phyloP scores from a whole-genome alignment of 2,888 invertebrate genomes.

The Tiliacea aurago region DNA sequence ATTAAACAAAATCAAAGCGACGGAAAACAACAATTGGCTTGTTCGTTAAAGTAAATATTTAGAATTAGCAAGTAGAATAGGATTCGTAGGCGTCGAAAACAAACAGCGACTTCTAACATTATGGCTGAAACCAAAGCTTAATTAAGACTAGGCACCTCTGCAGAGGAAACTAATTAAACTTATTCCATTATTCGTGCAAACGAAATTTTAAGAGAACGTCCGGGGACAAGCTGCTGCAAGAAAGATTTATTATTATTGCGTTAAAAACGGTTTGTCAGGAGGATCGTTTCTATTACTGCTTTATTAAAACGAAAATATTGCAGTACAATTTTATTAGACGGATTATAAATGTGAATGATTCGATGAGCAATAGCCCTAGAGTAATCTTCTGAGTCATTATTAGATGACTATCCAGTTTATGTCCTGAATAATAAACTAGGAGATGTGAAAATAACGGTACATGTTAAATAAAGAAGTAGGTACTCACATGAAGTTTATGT shows the following conservation, averaged over 20 bases:
- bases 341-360: constrained; percentile 5
- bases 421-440: too few species aligned
- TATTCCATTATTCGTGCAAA: constrained; percentile 86
- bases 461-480: neutral
- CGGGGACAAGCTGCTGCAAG: constrained; percentile 75
- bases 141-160: constrained; percentile 85
- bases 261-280: constrained; percentile 67
- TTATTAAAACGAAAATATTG: constrained; percentile 44
- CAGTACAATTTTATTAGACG: constrained; percentile 3
- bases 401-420: neutral
- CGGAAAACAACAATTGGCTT: constrained; percentile 24
- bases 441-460: neutral
- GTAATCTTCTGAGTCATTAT: neutral
- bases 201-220: constrained; percentile 82
- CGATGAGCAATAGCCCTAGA: neutral
- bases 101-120: constrained; percentile 76
- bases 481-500: neutral
- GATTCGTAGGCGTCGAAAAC: constrained; percentile 72
- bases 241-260: constrained; percentile 78
- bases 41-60: constrained; percentile 58
- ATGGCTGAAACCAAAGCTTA: constrained; percentile 82
- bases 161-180: constrained; percentile 87
- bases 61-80: constrained; percentile 62
- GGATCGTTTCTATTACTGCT: constrained; percentile 63
- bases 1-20: constrained; percentile 29